Percentiles rank a stretch among this genome's conserved stretches.
phyloP scores from a whole-genome alignment of 2,113 vertebrate genomes.

The Microcebus jonahi region DNA sequence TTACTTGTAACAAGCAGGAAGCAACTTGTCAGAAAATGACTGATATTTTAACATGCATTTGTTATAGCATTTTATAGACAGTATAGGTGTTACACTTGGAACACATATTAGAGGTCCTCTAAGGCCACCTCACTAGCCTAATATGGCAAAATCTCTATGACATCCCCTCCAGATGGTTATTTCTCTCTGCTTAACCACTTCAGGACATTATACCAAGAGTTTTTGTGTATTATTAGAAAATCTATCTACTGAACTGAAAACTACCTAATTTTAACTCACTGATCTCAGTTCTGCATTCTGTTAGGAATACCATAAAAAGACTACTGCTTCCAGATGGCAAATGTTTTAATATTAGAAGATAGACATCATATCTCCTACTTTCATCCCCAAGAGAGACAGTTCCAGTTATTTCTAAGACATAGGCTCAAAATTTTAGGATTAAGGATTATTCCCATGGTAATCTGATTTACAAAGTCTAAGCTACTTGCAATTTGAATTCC shows the following conservation, averaged over 20 bases:
- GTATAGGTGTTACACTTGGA: slow-evolving; percentile 19
- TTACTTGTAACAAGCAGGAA: slow-evolving; percentile 32
- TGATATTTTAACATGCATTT: slow-evolving; percentile 40
- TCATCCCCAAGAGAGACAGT: background rate
- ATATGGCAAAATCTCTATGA: background rate
- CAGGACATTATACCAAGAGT: background rate
- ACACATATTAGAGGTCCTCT: slow-evolving; percentile 9
- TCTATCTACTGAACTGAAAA: background rate
- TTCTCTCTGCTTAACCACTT: background rate
- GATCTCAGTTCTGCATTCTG: background rate
- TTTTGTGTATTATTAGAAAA: background rate
- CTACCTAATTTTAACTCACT: background rate
- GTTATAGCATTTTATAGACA: slow-evolving; percentile 51
- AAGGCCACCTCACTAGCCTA: background rate
- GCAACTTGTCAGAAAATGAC: slow-evolving; percentile 53
- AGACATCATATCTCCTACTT: background rate
- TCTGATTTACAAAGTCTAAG: background rate
- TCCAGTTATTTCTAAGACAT: background rate
- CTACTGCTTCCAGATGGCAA: background rate
- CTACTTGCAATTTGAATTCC: background rate
- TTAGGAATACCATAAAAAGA: background rate
- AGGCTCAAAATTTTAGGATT: background rate
- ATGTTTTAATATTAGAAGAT: background rate
- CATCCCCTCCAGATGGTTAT: background rate
- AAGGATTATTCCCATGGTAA: slow-evolving; percentile 25